phyloP scores from a whole-genome alignment of 1,140 invertebrate genomes.

The Chlorops oryzae region DNA sequence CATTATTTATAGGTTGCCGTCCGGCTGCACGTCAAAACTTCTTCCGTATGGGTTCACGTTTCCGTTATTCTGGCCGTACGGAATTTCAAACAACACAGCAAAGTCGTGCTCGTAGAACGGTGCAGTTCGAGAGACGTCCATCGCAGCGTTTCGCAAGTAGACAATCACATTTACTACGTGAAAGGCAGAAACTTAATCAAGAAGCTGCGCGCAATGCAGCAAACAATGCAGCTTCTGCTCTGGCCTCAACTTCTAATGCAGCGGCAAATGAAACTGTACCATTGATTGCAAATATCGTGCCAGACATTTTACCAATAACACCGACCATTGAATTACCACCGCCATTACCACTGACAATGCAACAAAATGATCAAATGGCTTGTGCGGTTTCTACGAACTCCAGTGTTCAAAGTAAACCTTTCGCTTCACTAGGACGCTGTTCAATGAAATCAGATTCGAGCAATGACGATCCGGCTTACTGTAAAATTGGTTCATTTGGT shows the following conservation, averaged over 20 bases:
- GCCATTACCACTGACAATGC: slow-evolving; percentile 43
- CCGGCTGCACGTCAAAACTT: slow-evolving; percentile 88
- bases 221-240: slow-evolving; percentile 26
- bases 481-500: slow-evolving; percentile 43
- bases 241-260: background rate
- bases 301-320: no score
- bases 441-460: slow-evolving; percentile 44
- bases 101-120: slow-evolving; percentile 79
- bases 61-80: slow-evolving; percentile 89
- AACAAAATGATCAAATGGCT: slow-evolving; percentile 44
- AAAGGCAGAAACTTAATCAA: slow-evolving; percentile 59
- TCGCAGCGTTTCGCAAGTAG: slow-evolving; percentile 91
- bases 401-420: slow-evolving; percentile 29
- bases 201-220: slow-evolving; percentile 42
- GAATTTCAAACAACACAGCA: slow-evolving; percentile 92
- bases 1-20: no score
- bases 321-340: slow-evolving; percentile 35
- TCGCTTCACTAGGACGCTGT: slow-evolving; percentile 35
- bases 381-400: slow-evolving; percentile 37
- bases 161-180: slow-evolving; percentile 74
- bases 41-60: slow-evolving; percentile 93
- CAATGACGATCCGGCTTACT: slow-evolving; percentile 41
- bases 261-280: slow-evolving; percentile 8
- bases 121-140: slow-evolving; percentile 91
- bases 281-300: no score